phyloP scores from a whole-genome alignment of 2,113 vertebrate species.

The Strix uralensis region DNA sequence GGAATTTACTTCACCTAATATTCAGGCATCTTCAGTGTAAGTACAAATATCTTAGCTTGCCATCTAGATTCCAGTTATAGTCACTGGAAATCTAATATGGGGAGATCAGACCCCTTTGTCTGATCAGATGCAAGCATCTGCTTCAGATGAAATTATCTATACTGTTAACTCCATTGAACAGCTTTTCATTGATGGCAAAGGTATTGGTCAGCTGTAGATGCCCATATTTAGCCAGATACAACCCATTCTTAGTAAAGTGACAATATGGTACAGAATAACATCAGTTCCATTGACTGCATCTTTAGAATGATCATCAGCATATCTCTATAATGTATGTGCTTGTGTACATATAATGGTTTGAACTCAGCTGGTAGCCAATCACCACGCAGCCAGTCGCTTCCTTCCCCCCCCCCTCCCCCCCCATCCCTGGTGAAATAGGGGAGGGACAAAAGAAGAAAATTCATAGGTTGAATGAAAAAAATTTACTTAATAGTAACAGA shows the following conservation, averaged over 20 bases:
- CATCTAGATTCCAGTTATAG: background rate
- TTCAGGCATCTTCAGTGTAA: background rate
- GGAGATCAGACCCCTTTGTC: background rate
- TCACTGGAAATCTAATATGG: background rate
- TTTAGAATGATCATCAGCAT: background rate
- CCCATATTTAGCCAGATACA: background rate
- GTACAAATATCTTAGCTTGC: background rate
- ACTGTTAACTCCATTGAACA: background rate
- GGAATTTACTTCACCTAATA: background rate
- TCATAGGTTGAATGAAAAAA: too few relatives aligned
- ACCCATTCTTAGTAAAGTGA: background rate
- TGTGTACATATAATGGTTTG: background rate
- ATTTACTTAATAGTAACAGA: too few relatives aligned
- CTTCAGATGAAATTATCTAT: background rate
- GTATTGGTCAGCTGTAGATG: background rate
- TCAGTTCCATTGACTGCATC: background rate
- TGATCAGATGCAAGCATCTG: background rate
- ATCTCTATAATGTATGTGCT: background rate
- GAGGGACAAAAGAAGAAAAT: too few relatives aligned
- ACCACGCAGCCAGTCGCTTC: too few relatives aligned
- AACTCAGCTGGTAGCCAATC: too few relatives aligned
- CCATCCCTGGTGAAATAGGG: too few relatives aligned
- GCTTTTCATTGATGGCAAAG: background rate
- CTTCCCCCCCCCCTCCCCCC: too few relatives aligned
- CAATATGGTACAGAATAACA: background rate